Conservation (phyloP, 1,140 invertebrate species). For the Pseudobourletiella spinata region DNA sequence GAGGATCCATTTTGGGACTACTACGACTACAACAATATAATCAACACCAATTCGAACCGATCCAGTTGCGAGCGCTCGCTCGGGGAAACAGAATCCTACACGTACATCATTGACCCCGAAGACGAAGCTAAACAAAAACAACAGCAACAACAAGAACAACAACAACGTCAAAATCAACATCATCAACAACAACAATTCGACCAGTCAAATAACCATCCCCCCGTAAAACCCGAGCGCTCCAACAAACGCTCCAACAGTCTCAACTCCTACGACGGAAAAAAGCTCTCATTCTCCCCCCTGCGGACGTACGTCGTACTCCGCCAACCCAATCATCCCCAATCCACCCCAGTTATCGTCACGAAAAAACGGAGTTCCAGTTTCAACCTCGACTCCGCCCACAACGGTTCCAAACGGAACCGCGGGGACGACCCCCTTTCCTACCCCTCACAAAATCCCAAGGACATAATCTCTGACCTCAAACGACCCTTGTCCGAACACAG, state of each 20-base stretch:
- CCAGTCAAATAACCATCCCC: background rate
- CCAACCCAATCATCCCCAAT: background rate
- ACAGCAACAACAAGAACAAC: background rate
- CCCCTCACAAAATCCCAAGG: background rate
- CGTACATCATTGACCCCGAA: background rate
- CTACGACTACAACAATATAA: slow-evolving; percentile 20
- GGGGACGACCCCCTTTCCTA: background rate
- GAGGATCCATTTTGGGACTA: slow-evolving; percentile 34
- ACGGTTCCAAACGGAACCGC: background rate
- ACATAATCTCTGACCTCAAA: background rate
- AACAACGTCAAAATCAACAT: background rate
- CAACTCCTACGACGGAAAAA: slow-evolving; percentile 27
- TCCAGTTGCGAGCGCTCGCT: slow-evolving; percentile 31
- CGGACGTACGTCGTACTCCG: slow-evolving; percentile 24
- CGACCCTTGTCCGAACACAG: background rate
- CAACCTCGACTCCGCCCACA: background rate
- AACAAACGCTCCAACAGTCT: slow-evolving; percentile 23
- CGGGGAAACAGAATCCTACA: slow-evolving; percentile 28
- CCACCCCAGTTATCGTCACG: background rate
- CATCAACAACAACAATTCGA: background rate
- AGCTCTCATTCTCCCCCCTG: slow-evolving; percentile 25
- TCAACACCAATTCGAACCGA: slow-evolving; percentile 22
- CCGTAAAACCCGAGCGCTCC: slow-evolving; percentile 26
- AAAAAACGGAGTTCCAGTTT: slow-evolving; percentile 1
- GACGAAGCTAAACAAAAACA: background rate